Evolutionary conservation across 2,888 invertebrate genomes (phyloP).

Genomic region (Alloscopus bannaensis): DNA sequence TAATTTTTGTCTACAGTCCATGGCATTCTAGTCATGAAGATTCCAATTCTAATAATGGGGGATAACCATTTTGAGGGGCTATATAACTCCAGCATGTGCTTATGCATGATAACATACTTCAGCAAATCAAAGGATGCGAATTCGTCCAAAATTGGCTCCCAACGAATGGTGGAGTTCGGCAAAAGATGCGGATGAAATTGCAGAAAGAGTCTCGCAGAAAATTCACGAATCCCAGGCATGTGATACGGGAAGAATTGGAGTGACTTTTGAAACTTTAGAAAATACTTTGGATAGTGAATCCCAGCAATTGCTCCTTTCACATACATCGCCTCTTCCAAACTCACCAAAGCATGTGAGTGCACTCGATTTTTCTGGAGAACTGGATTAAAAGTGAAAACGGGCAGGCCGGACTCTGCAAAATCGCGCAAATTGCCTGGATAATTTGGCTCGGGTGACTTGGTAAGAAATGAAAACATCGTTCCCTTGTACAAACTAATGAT

Average conservation of each 20-base stretch:
- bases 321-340: constrained; percentile 22
- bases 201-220: constrained; percentile 3
- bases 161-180: constrained; percentile 5
- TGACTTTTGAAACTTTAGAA: constrained; percentile 8
- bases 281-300: constrained; percentile 31
- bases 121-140: constrained; percentile 35
- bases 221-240: constrained; percentile 8
- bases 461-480: constrained; percentile 40
- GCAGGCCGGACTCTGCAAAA: constrained; percentile 1
- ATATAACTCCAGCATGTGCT: constrained; percentile 17
- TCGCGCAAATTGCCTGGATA: constrained; percentile 13
- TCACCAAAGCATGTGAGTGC: not conserved
- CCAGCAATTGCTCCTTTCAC: not conserved
- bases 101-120: constrained; percentile 38
- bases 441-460: constrained; percentile 14
- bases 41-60: not conserved
- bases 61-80: constrained; percentile 29
- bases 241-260: not conserved
- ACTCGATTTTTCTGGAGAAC: not conserved
- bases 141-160: not conserved
- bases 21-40: constrained; percentile 33
- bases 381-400: constrained; percentile 8
- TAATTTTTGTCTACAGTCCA: constrained; percentile 38
- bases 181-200: constrained; percentile 4
- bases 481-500: constrained; percentile 31